Evolutionary conservation across 2,888 invertebrate genomes (phyloP).

Genomic region (Argyresthia goedartella): DNA sequence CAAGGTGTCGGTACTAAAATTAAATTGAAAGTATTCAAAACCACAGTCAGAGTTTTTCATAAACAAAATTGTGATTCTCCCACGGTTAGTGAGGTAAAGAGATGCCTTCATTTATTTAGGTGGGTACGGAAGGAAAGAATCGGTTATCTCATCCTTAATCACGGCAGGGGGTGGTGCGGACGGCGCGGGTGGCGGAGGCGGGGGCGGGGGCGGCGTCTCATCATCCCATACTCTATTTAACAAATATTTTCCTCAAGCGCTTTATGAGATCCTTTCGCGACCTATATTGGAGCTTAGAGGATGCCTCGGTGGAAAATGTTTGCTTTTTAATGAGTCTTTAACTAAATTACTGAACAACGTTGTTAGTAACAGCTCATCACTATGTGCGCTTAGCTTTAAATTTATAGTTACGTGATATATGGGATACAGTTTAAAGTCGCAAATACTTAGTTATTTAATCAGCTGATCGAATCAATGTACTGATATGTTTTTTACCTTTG

Average conservation of each 20-base stretch:
- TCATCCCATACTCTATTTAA: constrained; percentile 20
- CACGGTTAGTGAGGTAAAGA: neutral
- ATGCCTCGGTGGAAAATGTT: neutral
- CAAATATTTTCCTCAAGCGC: constrained; percentile 33
- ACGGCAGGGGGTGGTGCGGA: constrained; percentile 18
- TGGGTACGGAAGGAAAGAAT: constrained; percentile 33
- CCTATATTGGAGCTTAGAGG: neutral
- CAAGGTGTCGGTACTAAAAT: too few relatives aligned
- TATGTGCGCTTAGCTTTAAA: too few relatives aligned
- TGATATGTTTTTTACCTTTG: too few relatives aligned
- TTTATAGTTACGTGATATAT: too few relatives aligned
- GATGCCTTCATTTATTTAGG: neutral
- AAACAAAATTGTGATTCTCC: neutral
- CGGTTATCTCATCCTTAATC: constrained; percentile 40
- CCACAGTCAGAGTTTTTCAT: too few relatives aligned
- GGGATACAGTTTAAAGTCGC: too few relatives aligned
- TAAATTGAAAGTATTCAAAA: too few relatives aligned
- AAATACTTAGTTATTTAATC: too few relatives aligned
- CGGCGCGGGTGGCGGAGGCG: neutral
- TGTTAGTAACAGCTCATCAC: too few relatives aligned
- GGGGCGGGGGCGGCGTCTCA: too few relatives aligned
- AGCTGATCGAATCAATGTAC: too few relatives aligned
- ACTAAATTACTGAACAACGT: too few relatives aligned
- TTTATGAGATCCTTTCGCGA: constrained; percentile 30
- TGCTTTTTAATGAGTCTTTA: neutral